These are phyloP conservation scores for Conus ventricosus DNA, from an alignment of 1,140 invertebrate species.

Conservation along the genomic window DNA sequence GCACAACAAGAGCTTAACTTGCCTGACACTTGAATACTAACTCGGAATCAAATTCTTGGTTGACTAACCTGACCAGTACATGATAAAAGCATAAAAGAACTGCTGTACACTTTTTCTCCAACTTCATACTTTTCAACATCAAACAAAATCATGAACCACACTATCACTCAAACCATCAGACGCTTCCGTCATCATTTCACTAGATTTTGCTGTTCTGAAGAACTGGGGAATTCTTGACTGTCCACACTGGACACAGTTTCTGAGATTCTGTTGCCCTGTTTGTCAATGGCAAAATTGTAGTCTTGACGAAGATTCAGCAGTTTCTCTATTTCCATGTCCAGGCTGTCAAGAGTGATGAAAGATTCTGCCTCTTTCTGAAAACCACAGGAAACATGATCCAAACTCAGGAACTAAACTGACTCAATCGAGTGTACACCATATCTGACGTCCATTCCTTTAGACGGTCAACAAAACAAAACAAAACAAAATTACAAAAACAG, in stretches of 20 bases:
- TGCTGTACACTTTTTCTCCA: no score
- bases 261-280: constrained; percentile 22
- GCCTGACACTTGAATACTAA: no score
- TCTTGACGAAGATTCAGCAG: constrained; percentile 22
- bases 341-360: constrained; percentile 26
- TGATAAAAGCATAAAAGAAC: no score
- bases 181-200: neutral
- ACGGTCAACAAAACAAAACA: neutral
- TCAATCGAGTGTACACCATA: neutral
- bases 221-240: no score
- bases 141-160: no score
- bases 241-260: neutral
- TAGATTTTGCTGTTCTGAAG: neutral
- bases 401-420: neutral
- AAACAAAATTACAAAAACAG: no score
- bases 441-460: neutral
- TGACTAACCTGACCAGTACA: no score
- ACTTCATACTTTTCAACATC: no score
- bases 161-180: neutral
- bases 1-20: no score
- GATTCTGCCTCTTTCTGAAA: constrained; percentile 19
- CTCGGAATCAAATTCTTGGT: no score
- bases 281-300: constrained; percentile 37
- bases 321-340: constrained; percentile 33
- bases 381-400: neutral